Evolutionary conservation across 2,113 vertebrate species (phyloP).

Genomic region (Gadus macrocephalus): DNA sequence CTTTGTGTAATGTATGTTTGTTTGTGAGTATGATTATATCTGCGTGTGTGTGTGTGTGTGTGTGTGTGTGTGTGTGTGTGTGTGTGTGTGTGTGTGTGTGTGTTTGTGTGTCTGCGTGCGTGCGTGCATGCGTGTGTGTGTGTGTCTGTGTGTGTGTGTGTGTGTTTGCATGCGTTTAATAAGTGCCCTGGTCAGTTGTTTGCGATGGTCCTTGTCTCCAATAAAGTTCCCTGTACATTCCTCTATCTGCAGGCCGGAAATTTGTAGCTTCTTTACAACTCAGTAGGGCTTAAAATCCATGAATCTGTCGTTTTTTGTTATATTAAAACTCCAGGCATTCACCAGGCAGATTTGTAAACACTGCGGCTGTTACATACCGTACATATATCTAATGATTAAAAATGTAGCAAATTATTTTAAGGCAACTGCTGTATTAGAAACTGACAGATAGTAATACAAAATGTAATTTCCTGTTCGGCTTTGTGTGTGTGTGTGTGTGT

Average conservation of each 20-base stretch:
- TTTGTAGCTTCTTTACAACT: slow-evolving; percentile 30
- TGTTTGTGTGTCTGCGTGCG: neutral
- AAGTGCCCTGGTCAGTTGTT: slow-evolving; percentile 24
- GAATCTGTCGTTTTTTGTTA: slow-evolving; percentile 53
- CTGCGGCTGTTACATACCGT: slow-evolving; percentile 23
- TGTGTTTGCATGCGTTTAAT: slow-evolving; percentile 25
- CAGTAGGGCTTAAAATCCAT: slow-evolving; percentile 39
- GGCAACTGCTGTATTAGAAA: too few species aligned
- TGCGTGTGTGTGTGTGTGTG: slow-evolving; percentile 1
- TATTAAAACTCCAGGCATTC: slow-evolving; percentile 38
- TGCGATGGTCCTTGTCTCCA: slow-evolving; percentile 36
- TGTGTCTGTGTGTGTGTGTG: neutral
- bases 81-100: slow-evolving; percentile 6
- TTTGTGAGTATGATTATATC: neutral
- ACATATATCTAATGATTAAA: too few species aligned
- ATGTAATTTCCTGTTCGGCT: too few species aligned
- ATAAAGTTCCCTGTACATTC: slow-evolving; percentile 42
- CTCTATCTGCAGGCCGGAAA: slow-evolving; percentile 45
- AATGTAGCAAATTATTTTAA: too few species aligned
- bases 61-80: slow-evolving; percentile 4
- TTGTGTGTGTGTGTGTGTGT: too few species aligned
- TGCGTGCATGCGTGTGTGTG: neutral
- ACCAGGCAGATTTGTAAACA: slow-evolving; percentile 13
- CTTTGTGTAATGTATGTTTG: neutral
- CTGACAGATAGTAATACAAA: too few species aligned